phyloP scores from a whole-genome alignment of 1,140 invertebrate species.

The Zelostemma sp. region DNA sequence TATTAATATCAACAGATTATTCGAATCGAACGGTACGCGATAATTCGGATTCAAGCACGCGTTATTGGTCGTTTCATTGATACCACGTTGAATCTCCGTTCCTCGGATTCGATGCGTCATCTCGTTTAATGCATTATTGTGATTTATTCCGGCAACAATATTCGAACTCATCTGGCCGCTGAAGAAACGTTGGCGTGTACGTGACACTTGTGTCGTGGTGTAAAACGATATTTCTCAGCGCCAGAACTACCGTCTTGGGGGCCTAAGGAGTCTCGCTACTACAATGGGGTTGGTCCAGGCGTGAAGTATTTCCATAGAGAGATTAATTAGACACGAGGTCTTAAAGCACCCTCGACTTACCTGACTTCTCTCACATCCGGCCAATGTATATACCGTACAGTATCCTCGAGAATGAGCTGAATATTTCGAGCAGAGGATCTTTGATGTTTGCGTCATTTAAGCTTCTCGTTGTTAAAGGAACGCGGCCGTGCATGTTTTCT shows the following conservation, averaged over 20 bases:
- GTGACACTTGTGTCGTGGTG: not conserved
- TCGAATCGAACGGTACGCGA: no score
- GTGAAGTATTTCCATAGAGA: slow-evolving; percentile 42
- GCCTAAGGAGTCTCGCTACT: slow-evolving; percentile 3
- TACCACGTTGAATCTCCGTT: not conserved
- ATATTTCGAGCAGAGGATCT: slow-evolving; percentile 43
- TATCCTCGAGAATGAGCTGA: slow-evolving; percentile 42
- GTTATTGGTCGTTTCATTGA: slow-evolving; percentile 6
- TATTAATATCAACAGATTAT: no score
- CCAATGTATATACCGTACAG: slow-evolving; percentile 26
- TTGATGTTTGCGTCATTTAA: slow-evolving; percentile 48
- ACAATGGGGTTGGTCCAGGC: slow-evolving; percentile 12
- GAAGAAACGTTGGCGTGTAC: not conserved
- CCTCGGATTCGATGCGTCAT: not conserved
- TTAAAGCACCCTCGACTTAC: slow-evolving; percentile 16
- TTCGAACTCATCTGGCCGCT: not conserved
- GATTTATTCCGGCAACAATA: slow-evolving; percentile 2
- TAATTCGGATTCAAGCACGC: not conserved
- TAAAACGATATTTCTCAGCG: slow-evolving; percentile 1
- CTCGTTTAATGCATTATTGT: slow-evolving; percentile 6
- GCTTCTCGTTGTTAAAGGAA: slow-evolving; percentile 39
- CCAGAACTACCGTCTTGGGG: not conserved
- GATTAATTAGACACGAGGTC: slow-evolving; percentile 62
- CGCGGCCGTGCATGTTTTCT: slow-evolving; percentile 58
- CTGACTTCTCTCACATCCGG: slow-evolving; percentile 28